These are phyloP conservation scores for Labeo rohita DNA, from an alignment of 2,113 vertebrate species.

Conservation along the genomic window DNA sequence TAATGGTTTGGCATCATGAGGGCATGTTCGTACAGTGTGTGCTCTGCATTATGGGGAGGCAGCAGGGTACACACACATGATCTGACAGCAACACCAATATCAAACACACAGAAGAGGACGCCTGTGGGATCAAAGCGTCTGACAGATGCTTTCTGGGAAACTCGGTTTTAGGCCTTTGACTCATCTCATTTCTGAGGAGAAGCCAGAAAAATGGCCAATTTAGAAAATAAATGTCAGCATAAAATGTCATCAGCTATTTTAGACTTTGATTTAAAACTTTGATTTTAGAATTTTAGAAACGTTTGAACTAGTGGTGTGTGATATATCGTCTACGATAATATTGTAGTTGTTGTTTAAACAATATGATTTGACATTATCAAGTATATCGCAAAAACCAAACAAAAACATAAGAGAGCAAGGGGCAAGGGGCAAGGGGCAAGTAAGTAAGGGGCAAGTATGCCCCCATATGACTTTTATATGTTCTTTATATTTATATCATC, in stretches of 20 bases:
- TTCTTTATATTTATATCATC: no score
- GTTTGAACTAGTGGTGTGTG: no score
- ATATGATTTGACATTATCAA: no score
- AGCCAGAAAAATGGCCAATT: background rate
- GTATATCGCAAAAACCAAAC: no score
- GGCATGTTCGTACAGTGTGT: constrained; percentile 47
- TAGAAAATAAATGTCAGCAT: background rate
- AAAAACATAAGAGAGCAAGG: no score
- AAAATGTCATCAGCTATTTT: background rate
- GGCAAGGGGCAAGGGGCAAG: no score
- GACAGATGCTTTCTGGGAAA: constrained; percentile 9
- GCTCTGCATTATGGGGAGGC: constrained; percentile 19
- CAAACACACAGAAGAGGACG: constrained; percentile 11
- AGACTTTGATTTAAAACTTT: background rate
- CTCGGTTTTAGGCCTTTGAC: background rate
- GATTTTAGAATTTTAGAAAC: no score
- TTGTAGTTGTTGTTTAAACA: no score
- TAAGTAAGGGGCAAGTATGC: no score
- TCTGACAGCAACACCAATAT: constrained; percentile 19
- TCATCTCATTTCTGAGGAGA: background rate
- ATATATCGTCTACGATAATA: no score
- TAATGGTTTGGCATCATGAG: constrained; percentile 29
- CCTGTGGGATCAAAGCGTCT: background rate
- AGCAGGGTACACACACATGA: constrained; percentile 23
- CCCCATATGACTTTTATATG: no score